phyloP scores from a whole-genome alignment of 2,888 invertebrate species.

The Xanthorhoe spadicearia region DNA sequence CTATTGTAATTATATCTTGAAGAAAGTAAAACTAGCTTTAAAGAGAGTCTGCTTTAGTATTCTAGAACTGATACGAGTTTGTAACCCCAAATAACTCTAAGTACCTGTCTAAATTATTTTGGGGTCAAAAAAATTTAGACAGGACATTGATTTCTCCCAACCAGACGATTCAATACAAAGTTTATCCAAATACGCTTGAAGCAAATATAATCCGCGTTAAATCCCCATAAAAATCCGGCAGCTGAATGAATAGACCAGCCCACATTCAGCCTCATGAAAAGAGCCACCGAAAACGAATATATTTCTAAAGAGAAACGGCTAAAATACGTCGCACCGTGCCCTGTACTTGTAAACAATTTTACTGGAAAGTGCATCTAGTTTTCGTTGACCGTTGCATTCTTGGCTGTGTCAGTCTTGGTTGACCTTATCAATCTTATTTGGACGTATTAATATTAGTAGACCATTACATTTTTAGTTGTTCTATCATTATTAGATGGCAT shows the following conservation, averaged over 20 bases:
- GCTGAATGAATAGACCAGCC: slow-evolving; percentile 77
- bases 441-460: too few species aligned
- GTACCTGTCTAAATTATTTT: slow-evolving; percentile 8
- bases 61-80: too few species aligned
- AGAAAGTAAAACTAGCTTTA: too few species aligned
- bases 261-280: slow-evolving; percentile 79
- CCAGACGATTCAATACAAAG: slow-evolving; percentile 50
- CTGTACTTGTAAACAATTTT: slow-evolving; percentile 17
- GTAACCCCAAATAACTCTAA: too few species aligned
- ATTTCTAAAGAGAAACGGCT: slow-evolving; percentile 73
- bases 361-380: slow-evolving; percentile 29
- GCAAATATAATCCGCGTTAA: slow-evolving; percentile 75
- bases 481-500: too few species aligned
- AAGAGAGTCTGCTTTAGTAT: too few species aligned
- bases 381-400: background rate
- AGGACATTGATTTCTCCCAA: background rate
- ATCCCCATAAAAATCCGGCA: slow-evolving; percentile 75
- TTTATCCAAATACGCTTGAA: slow-evolving; percentile 67
- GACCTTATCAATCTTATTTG: too few species aligned
- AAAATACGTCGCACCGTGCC: slow-evolving; percentile 70
- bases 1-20: too few species aligned
- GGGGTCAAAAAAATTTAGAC: background rate
- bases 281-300: slow-evolving; percentile 79
- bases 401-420: too few species aligned
- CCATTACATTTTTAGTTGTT: too few species aligned